phyloP scores from a whole-genome alignment of 2,113 vertebrate genomes.

The Daphoenositta chrysoptera region DNA sequence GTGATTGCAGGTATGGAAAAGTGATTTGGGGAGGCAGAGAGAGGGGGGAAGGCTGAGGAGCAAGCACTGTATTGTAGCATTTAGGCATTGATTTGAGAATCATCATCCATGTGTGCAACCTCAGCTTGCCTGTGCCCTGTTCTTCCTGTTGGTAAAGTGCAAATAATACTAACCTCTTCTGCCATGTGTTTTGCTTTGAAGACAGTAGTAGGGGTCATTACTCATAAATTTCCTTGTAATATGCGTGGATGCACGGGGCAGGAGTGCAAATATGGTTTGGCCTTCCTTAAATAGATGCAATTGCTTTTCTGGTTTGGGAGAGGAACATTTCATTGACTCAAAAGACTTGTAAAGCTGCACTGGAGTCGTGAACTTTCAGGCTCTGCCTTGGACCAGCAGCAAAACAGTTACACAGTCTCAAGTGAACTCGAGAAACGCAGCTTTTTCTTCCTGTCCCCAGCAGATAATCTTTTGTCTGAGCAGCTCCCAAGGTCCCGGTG shows the following conservation, averaged over 20 bases:
- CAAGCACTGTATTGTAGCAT: neutral
- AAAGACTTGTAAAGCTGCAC: neutral
- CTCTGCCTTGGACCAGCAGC: neutral
- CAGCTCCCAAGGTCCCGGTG: neutral
- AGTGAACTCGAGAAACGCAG: neutral
- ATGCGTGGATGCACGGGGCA: fast-evolving
- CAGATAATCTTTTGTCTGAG: neutral
- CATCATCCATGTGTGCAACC: fast-evolving
- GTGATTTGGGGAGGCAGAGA: neutral
- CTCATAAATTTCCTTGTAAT: no score
- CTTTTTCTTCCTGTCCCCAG: neutral
- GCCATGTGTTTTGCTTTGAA: neutral
- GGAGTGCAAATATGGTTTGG: neutral
- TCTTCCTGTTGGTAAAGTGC: neutral
- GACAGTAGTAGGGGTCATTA: no score
- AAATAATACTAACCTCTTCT: neutral
- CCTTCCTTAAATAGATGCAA: neutral
- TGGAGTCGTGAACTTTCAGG: neutral
- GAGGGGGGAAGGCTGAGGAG: neutral
- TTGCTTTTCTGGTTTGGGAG: neutral
- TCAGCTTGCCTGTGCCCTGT: neutral
- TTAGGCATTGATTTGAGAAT: neutral
- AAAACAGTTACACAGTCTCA: neutral
- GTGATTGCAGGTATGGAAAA: neutral
- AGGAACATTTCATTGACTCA: neutral